Evolutionary conservation across 2,113 vertebrate species (phyloP), one percentile per base, ranked within the genome.

Genomic region (Antechinus stuartii): DNA sequence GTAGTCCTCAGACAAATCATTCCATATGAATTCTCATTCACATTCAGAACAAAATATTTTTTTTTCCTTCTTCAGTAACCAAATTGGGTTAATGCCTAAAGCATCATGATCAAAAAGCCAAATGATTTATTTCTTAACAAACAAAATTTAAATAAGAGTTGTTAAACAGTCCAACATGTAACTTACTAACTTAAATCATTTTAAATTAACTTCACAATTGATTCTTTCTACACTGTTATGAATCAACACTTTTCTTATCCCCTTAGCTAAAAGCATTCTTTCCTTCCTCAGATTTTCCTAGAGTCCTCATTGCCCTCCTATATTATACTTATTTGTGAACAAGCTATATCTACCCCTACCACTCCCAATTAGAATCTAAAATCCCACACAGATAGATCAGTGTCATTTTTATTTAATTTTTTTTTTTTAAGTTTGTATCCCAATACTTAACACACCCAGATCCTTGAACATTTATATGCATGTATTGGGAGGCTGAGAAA

Each of bases 1-100:
- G 42, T 53, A 52, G 96, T 98, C 95, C 9, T 97, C 97, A 96
- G 97, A 94, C 97, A 98, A 98, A 98, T 97, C 92, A 97, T 95
- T 95, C 93, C 93, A 89, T 11, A 30, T 25, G 93, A 96, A 91
- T 94, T 95, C 93, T 92, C 92, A 94, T 53, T 89, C 90, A 95
- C 92, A 91, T 95, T 61, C 92, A 93, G 94, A 95, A 27, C 53
- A 91, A 94, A 93, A 5, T 49, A 95, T 54, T 19, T 93, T 90
- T 90, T 53, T 91, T 91, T 95, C 55, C 91, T 95, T 92, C 89
- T 89, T 94, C 46, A 52, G 27, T 92, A 46, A 42, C 68, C 16
- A 84, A 84, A 84, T 84, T 84, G 93, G 53, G 94, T n/a, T 54
- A 68, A 54, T 55, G 46, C 91, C 92, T 30, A 24, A 5, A 1